Base-by-base conservation (phyloP, 2,113 vertebrate species). In the Reinhardtius hippoglossoides region DNA sequence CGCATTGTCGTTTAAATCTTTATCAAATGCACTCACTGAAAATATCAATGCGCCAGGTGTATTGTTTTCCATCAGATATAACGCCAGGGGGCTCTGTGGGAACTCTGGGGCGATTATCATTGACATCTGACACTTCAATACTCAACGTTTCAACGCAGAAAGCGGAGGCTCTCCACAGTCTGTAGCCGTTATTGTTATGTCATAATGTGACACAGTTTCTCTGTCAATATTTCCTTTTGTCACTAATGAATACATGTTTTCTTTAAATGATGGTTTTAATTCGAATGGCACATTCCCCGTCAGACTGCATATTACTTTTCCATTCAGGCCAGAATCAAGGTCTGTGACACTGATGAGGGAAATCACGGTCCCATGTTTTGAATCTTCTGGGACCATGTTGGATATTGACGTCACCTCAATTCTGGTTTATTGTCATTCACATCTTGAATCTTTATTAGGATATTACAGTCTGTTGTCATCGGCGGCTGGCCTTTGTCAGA, bases 341-440 rank as follows among this genome's bases (percentile, higher is more conserved):
- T 95, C 93, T 20, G 44, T n/a, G 3, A 94, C 71, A 81, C 91
- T 92, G 2, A 94, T 90, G 0, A 95, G 76, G 35, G 90, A 82
- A 10, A 94, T 73, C 5, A 90, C 85, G 0, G 92, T 93, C 0
- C 89, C 92, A 0, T 61, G 79, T 44, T 82, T 86, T 9, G 89
- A 81, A 64, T 94, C 82, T 0, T 94, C 94, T 0, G 88, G 31
- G 44, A 94, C 76, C 6, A 62, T 63, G 0, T 27, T 88, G 0
- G 90, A 94, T 14, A 95, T 58, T 0, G 93, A 94, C 1, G 92
- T 95, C 18, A 95, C 69, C 0, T 85, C 86, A 37, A 96, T 82
- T 92, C 89, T 0, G 95, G 94, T 6, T 61, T 21, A 66, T 95
- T 96, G 72, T 97, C 95, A 31, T 97, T 97, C 14, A 94, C 60